These are phyloP conservation scores for Oryctes rhinoceros DNA, from an alignment of 1,140 invertebrate species.

Conservation along the genomic window DNA sequence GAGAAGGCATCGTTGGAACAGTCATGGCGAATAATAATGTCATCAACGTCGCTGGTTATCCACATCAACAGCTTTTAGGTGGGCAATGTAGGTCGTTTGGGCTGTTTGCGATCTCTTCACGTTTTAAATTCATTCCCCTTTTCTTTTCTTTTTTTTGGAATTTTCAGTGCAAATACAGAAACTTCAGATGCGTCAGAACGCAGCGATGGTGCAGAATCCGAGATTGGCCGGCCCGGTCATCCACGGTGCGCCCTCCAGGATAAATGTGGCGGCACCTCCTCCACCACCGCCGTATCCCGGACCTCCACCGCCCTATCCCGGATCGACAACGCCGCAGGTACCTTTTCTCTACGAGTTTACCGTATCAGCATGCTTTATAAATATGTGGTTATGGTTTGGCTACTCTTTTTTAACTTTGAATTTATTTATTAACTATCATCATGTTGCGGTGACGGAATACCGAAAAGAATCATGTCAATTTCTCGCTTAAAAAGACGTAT, in stretches of 20 bases:
- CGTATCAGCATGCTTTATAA: constrained; percentile 31
- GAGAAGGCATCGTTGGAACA: constrained; percentile 71
- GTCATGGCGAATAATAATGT: constrained; percentile 72
- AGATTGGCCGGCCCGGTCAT: constrained; percentile 47
- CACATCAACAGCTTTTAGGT: constrained; percentile 57
- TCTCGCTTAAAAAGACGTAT: no score
- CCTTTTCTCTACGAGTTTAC: not conserved
- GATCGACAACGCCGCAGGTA: constrained; percentile 60
- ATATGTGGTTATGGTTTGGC: constrained; percentile 44
- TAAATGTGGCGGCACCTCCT: constrained; percentile 59
- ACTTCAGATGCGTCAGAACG: constrained; percentile 57
- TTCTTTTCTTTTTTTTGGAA: not conserved
- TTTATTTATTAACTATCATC: constrained; percentile 22
- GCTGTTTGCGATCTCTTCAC: not conserved
- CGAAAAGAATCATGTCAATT: no score
- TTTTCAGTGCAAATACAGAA: constrained; percentile 59
- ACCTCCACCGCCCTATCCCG: constrained; percentile 73
- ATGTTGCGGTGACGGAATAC: not conserved
- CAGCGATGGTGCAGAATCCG: constrained; percentile 46
- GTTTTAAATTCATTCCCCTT: not conserved
- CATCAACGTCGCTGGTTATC: constrained; percentile 67
- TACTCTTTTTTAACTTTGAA: constrained; percentile 39
- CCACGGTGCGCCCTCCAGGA: constrained; percentile 50
- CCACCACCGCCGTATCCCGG: constrained; percentile 71
- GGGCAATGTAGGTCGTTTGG: constrained; percentile 45